phyloP scores from a whole-genome alignment of 2,113 vertebrate genomes.

The Suricata suricatta region DNA sequence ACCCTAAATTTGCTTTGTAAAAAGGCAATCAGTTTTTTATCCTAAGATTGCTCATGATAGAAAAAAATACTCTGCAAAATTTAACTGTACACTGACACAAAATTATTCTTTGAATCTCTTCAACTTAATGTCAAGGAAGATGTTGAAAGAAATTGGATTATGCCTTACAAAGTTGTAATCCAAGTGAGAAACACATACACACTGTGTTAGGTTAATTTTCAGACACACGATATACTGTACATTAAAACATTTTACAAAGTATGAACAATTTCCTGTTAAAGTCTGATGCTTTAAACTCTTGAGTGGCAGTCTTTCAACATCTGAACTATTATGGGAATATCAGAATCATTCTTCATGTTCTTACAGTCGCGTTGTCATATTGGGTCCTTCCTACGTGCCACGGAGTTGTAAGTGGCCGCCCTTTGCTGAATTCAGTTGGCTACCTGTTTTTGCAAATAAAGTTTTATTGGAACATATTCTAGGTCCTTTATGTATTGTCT shows the following conservation, averaged over 20 bases:
- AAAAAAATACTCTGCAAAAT: background rate
- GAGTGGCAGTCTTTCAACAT: background rate
- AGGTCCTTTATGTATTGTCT: background rate
- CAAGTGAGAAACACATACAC: background rate
- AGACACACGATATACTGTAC: background rate
- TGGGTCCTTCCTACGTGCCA: background rate
- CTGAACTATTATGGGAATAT: no score
- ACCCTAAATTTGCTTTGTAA: background rate
- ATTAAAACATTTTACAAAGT: background rate
- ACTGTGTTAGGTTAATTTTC: background rate
- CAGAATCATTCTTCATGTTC: background rate
- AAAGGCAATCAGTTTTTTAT: no score
- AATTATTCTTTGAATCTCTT: background rate
- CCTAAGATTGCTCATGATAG: no score
- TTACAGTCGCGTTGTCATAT: background rate
- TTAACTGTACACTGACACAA: background rate
- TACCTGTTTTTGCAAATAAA: background rate
- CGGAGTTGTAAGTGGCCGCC: background rate
- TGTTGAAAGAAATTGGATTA: background rate
- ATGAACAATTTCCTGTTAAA: background rate
- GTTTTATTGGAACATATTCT: background rate
- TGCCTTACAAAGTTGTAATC: background rate
- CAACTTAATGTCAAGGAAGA: background rate
- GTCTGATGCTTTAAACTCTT: background rate
- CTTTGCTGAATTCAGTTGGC: no score